Evolutionary conservation across 1,140 invertebrate species (phyloP).

Genomic region (Heliconius himera): DNA sequence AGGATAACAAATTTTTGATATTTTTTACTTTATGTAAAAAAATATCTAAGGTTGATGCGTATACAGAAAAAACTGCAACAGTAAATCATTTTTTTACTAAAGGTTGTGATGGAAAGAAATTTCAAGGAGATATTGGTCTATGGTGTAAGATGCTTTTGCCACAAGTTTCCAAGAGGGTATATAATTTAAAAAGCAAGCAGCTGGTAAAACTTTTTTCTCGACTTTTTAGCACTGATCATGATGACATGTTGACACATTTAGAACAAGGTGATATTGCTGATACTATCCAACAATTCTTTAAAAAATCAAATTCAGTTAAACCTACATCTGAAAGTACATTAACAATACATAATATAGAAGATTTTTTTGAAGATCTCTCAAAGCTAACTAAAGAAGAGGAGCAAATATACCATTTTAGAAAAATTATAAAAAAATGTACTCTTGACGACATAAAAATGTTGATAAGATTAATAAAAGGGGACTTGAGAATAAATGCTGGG

Average conservation of each 20-base stretch:
- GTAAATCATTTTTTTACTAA: slow-evolving; percentile 86
- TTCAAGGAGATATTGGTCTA: slow-evolving; percentile 89
- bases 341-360: slow-evolving; percentile 90
- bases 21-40: slow-evolving; percentile 90
- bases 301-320: slow-evolving; percentile 83
- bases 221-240: slow-evolving; percentile 88
- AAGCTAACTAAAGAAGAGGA: slow-evolving; percentile 93
- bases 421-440: slow-evolving; percentile 90
- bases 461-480: slow-evolving; percentile 93
- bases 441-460: slow-evolving; percentile 93
- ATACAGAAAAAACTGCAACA: slow-evolving; percentile 91
- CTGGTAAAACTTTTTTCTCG: slow-evolving; percentile 93
- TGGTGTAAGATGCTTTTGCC: slow-evolving; percentile 94
- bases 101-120: slow-evolving; percentile 85
- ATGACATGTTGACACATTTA: slow-evolving; percentile 92
- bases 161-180: slow-evolving; percentile 90
- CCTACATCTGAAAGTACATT: slow-evolving; percentile 87
- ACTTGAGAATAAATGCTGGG: slow-evolving; percentile 95
- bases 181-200: slow-evolving; percentile 96
- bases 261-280: slow-evolving; percentile 95
- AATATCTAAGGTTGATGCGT: slow-evolving; percentile 89
- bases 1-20: slow-evolving; percentile 89
- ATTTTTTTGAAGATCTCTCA: slow-evolving; percentile 87
- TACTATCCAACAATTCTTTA: slow-evolving; percentile 92
- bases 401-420: slow-evolving; percentile 88